Evolutionary conservation across 2,113 vertebrate genomes (phyloP), one percentile per base, ranked within the genome.

Genomic region (Platichthys flesus): DNA sequence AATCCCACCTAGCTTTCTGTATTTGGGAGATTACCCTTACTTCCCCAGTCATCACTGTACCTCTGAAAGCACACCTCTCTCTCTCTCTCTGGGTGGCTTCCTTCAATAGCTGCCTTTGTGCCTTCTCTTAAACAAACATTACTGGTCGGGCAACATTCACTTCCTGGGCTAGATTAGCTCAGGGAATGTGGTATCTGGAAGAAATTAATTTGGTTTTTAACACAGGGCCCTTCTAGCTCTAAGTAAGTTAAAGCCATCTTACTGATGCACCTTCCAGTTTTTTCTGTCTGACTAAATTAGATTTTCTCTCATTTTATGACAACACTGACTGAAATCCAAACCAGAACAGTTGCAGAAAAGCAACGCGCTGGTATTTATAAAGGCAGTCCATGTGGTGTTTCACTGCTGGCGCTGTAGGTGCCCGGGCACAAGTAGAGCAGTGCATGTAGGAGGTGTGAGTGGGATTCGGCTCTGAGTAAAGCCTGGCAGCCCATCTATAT

Each of bases 81-180:
- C 58, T 78, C 58, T 80, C 76, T 85, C 75, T 35, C 82, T 59
- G 71, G 55, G 2, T 85, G 84, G 83, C 62, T 73, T 59, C 82
- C 62, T 84, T 92, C 88, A 93, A 91, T 93, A 78, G 86, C 73
- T 8, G 73, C 83, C 86, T 91, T 91, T 94, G 91, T 93, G 81
- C 71, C 74, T 85, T 81, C 72, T 63, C 74, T 82, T 79, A 84
- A 81, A 82, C 80, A 90, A 92, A 91, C 89, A 84, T 76, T 67
- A 79, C 76, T 58, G 66, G 68, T 52, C 83, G 85, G 74, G 91
- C 87, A 84, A 82, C 73, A 13, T 76, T 88, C 76, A 37, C 86
- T 85, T 86, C 75, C 82, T 88, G 84, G 52, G 59, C 70, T 73
- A 31, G 66, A 89, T 80, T 82, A 79, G 57, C 49, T 9, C 16